Conservation (phyloP, 2,888 invertebrate genomes). For the Sycophila texana region DNA sequence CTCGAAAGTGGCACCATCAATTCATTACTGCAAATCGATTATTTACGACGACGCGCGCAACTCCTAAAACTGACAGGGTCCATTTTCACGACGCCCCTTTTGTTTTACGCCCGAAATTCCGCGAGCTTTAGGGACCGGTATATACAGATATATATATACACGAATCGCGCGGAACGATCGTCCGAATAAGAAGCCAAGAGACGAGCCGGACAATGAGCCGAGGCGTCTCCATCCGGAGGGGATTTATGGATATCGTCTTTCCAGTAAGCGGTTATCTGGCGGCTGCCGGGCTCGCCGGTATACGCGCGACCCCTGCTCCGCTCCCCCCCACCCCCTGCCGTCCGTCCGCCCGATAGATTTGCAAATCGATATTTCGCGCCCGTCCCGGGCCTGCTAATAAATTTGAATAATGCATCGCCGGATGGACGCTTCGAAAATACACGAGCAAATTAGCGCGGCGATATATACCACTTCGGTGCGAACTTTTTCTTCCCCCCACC, state of each 20-base stretch:
- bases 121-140: no score
- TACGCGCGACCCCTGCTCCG: neutral
- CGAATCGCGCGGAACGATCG: neutral
- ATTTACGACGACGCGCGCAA: no score
- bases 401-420: constrained; percentile 9
- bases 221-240: constrained; percentile 17
- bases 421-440: neutral
- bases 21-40: no score
- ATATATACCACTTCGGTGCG: no score
- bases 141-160: no score
- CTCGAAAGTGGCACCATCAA: no score
- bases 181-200: neutral
- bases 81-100: no score
- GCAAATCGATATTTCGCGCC: constrained; percentile 37
- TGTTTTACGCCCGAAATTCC: no score
- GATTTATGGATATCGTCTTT: constrained; percentile 34
- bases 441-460: neutral
- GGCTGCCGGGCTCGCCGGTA: neutral
- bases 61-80: no score
- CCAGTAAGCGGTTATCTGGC: constrained; percentile 20
- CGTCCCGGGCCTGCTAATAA: constrained; percentile 10
- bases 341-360: neutral
- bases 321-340: no score
- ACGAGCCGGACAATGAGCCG: constrained; percentile 14
- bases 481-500: no score